phyloP scores from a whole-genome alignment of 2,113 vertebrate species.

The Isurus oxyrinchus region DNA sequence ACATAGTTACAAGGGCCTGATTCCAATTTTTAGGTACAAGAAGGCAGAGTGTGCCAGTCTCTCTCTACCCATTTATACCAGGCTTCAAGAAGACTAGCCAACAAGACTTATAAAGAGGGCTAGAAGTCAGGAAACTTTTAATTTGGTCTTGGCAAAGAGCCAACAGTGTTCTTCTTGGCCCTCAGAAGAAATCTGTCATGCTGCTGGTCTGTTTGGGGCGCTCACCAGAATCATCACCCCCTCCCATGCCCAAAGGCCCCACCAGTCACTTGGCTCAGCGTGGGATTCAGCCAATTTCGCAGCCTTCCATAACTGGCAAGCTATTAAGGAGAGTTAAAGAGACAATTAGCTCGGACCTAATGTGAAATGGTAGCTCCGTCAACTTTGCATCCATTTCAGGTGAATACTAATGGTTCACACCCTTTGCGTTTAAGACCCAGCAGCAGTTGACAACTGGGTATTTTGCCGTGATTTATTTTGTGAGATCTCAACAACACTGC shows the following conservation, averaged over 20 bases:
- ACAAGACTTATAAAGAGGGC: background rate
- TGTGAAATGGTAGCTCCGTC: background rate
- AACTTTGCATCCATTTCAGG: background rate
- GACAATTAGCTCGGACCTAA: background rate
- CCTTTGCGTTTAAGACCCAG: background rate
- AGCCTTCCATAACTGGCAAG: background rate
- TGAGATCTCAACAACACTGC: background rate
- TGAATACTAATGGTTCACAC: background rate
- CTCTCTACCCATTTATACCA: background rate
- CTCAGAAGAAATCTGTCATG: too few species aligned
- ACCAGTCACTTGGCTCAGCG: background rate
- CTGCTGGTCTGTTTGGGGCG: background rate
- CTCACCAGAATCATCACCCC: too few species aligned
- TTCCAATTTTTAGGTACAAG: background rate
- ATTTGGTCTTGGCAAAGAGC: background rate
- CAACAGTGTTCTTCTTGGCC: background rate
- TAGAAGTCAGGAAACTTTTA: background rate
- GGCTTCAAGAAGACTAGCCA: background rate
- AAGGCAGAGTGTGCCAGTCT: background rate
- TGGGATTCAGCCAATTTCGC: background rate
- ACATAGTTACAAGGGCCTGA: background rate
- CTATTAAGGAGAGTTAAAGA: background rate
- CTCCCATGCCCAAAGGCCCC: too few species aligned
- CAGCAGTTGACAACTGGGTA: background rate
- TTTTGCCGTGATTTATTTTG: background rate